Conservation (phyloP, 2,113 vertebrate species). For the Coryphaenoides rupestris region DNA sequence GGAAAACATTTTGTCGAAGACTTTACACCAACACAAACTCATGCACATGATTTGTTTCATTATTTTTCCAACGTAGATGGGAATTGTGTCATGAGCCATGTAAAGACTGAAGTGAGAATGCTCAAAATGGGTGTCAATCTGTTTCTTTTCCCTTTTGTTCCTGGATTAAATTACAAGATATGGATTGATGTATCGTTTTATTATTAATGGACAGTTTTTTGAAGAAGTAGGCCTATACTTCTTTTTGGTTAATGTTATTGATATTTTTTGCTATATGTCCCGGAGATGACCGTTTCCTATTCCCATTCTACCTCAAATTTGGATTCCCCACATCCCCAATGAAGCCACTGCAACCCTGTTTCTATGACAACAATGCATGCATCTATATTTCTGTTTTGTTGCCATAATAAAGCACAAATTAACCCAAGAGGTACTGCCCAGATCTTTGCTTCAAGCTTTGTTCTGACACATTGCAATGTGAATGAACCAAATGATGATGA, state of each 20-base stretch:
- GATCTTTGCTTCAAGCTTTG: background rate
- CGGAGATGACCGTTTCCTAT: conserved; percentile 44
- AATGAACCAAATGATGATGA: background rate
- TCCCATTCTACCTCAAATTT: conserved; percentile 72
- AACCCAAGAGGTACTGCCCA: background rate
- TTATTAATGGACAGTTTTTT: conserved; percentile 58
- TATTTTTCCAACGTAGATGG: conserved; percentile 29
- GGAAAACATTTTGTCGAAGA: conserved; percentile 26
- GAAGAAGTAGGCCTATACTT: conserved; percentile 38
- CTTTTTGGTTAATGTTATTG: conserved; percentile 39
- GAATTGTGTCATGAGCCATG: conserved; percentile 18
- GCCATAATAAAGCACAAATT: conserved; percentile 75
- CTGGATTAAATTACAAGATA: conserved; percentile 44
- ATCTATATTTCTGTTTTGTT: conserved; percentile 71
- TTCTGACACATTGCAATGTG: background rate
- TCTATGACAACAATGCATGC: conserved; percentile 71
- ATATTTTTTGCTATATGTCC: conserved; percentile 38
- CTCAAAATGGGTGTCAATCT: conserved; percentile 10
- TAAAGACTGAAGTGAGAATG: conserved; percentile 23
- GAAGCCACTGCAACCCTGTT: conserved; percentile 60
- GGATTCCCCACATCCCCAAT: conserved; percentile 45
- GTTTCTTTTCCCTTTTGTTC: conserved; percentile 31
- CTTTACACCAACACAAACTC: conserved; percentile 6
- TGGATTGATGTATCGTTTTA: conserved; percentile 56
- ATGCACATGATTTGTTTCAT: conserved; percentile 22